Evolutionary conservation across 2,113 vertebrate genomes (phyloP), one percentile per base, ranked within the genome.

Genomic region (Cottus gobio): DNA sequence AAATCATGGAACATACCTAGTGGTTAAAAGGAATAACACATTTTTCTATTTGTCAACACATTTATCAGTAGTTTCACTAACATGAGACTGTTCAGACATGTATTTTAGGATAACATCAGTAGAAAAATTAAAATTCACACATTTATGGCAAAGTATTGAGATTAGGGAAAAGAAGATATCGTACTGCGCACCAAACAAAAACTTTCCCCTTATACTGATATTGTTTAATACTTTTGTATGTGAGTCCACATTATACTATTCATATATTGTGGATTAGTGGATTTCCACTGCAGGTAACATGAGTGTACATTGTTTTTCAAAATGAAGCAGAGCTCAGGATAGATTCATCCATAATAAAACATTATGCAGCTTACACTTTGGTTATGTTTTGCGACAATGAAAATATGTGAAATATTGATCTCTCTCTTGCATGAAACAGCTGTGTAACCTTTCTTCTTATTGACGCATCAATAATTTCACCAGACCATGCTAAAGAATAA

Each of bases 141-240:
- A 61, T 30, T 63, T 13, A 63, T 66, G 62, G 48, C 3, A 46
- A 56, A 28, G 11, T 22, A 11, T 18, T 72, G 22, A 5, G 71
- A 56, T 63, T 20, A 50, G 30, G 11, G 11, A 4, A 54, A 54
- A 39, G 6, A 71, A 64, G 50, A 42, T 3, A 50, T 63, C 16
- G 13, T 6, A n/a, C 16, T 6, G n/a, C 16, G 60, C 46, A 62
- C 7, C n/a, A 46, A 4, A 6, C 9, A 52, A 24, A 80, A 50
- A 31, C 2, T 1, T 42, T 81, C 44, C 68, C 72, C 85, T 89
- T 74, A 62, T 68, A 15, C 34, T 66, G 31, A 8, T 12, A 30
- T 26, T 18, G 31, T 2, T 26, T 39, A 81, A 71, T 74, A 64
- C 73, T 75, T 9, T 48, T 46, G 46, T 16, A 31, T 54, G 6